Evolutionary conservation across 2,113 vertebrate species (phyloP), one percentile per base, ranked within the genome.

Genomic region (Cromileptes altivelis): DNA sequence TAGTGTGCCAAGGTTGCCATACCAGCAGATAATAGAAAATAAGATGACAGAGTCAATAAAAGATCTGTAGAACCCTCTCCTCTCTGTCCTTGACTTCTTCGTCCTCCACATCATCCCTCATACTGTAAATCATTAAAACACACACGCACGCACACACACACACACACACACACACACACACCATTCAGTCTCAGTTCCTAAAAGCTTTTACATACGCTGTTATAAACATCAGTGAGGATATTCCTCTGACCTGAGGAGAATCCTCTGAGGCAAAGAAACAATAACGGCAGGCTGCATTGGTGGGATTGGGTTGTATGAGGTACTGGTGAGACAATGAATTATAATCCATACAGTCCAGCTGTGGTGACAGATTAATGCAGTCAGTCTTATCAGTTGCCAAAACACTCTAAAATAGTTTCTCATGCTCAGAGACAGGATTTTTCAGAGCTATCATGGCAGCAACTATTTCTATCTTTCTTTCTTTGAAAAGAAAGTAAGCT

Each of bases 41-140:
- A 11, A 10, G 11, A 45, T 10, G 42, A 45, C 11, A 8, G 42
- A 45, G 8, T 45, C 42, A 45, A 45, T 45, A 45, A 45, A 45
- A 12, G 42, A 11, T 45, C 42, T 45, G 11, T 42, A 42, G 40
- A 37, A 37, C 33, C 37, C 18, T 23, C 4, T 55, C 14, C 18
- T 61, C 42, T 49, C 42, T 62, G 64, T 75, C 58, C 56, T 76
- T 69, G 61, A 65, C 18, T 70, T 56, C 27, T 56, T 62, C n/a
- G 40, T 74, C 37, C 18, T 19, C 15, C 50, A 80, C 61, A 58
- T 27, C 8, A 47, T 78, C 30, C 40, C n/a, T 76, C 33, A 61
- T 4, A 50, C 65, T 49, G 6, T 52, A 49, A 10, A 62, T 62
- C 68, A 37, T 37, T 37, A 37, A 37, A 37, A 25, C 62, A 47